Evolutionary conservation across 2,113 vertebrate species (phyloP), one percentile per base, ranked within the genome.

Genomic region (Benitochromis conjunctus): DNA sequence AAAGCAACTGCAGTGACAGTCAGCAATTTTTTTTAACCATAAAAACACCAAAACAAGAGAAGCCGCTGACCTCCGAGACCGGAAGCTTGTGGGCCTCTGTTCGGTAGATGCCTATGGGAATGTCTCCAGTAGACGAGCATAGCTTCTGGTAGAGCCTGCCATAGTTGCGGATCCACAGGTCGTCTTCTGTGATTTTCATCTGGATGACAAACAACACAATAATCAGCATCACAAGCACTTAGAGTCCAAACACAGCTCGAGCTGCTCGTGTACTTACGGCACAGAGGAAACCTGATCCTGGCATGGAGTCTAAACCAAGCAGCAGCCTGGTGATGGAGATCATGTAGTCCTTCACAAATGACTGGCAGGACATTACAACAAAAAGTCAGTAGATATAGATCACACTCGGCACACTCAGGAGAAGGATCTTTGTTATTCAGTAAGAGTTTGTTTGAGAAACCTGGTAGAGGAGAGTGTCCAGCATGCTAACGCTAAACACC

Each of bases 311-410:
- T 55, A 97, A 93, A 77, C 97, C 97, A 79, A 97, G 95, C 64
- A 97, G 92, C 19, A 97, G 95, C 56, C 97, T 96, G 79, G 96
- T 94, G 89, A 97, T 97, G 92, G 97, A 97, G 93, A 97, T 97
- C 96, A 97, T 97, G 96, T 97, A 97, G 95, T 97, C 97, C 91
- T 97, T 97, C 88, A 97, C 97, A 90, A 97, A 97, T 6, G 97
- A 97, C 97, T 97, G 91, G 80, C 14, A 62, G 13, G 19, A 88
- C 14, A 86, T 60, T 76, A 77, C 18, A 71, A 41, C 51, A 79
- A 53, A 77, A 14, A 62, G 21, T 60, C 18, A 78, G 29, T 11
- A 83, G 18, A 71, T n/a, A 79, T 7, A 51, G 9, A 85, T 77
- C 18, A 58, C 5, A 56, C 34, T 19, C 69, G 51, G 11, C 9